Conservation (phyloP, 2,888 invertebrate genomes). For the Oxycera nigricornis region DNA sequence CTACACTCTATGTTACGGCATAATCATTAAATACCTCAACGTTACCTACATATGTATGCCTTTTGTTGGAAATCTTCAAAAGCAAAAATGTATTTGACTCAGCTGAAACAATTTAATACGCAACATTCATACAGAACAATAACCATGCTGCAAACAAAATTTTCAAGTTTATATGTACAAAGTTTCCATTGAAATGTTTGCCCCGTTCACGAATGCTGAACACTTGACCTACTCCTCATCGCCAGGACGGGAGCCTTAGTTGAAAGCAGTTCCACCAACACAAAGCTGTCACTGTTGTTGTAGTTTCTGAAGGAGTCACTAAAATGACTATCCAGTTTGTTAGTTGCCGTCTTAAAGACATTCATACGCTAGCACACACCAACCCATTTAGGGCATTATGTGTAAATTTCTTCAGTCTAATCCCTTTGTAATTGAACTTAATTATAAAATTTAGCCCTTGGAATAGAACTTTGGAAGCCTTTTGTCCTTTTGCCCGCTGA, state of each 20-base stretch:
- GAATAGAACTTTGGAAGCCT: not conserved
- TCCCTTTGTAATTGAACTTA: conserved; percentile 27
- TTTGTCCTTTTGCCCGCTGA: not conserved
- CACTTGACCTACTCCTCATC: conserved; percentile 25
- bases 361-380: not conserved
- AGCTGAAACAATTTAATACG: not conserved
- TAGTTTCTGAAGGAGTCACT: not conserved
- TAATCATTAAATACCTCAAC: not conserved
- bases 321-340: not conserved
- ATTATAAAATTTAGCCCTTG: conserved; percentile 33
- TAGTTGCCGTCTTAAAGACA: not conserved
- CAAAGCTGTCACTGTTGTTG: not conserved
- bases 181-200: not conserved
- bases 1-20: not conserved
- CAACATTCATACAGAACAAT: not conserved
- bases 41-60: not conserved
- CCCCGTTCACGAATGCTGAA: not conserved
- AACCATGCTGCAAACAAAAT: not conserved
- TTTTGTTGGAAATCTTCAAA: not conserved
- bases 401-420: conserved; percentile 26
- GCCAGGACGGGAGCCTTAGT: not conserved
- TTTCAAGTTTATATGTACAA: not conserved
- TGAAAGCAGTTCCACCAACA: not conserved
- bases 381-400: not conserved
- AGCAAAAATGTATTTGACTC: not conserved